A percentile compares a stretch with the other conserved stretches of the same genome.
phyloP scores from a whole-genome alignment of 2,797 vertebrate genomes.

The Sebastes alutus region DNA sequence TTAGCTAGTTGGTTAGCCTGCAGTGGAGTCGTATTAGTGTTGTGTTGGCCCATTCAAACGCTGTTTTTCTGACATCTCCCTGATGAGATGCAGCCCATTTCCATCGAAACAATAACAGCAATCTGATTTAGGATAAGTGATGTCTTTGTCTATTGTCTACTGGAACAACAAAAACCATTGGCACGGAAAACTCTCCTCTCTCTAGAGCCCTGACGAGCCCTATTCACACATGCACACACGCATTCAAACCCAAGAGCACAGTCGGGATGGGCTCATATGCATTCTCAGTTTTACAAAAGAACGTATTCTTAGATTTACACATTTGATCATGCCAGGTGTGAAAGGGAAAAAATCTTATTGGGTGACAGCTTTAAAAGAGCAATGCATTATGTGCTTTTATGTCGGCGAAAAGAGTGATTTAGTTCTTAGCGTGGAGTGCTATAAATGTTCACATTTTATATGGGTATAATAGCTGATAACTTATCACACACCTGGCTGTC shows the following conservation, averaged over 20 bases:
- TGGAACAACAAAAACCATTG: conserved; percentile 67
- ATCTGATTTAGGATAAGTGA: conserved; percentile 73
- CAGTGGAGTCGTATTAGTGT: conserved; percentile 33
- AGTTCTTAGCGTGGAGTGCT: background rate
- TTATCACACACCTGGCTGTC: conserved; percentile 7
- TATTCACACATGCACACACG: conserved; percentile 21
- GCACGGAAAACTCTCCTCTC: conserved; percentile 44
- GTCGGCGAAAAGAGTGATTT: background rate
- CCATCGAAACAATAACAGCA: conserved; percentile 70
- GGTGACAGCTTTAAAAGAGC: background rate
- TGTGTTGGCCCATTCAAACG: conserved; percentile 44
- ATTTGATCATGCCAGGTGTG: background rate
- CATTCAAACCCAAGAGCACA: conserved; percentile 32
- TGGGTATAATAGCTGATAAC: background rate
- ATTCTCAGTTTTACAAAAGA: conserved; percentile 12
- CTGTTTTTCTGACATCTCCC: conserved; percentile 57
- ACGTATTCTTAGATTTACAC: background rate
- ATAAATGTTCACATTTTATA: background rate
- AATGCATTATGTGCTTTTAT: background rate
- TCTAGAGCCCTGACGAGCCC: conserved; percentile 52
- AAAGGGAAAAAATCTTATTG: background rate
- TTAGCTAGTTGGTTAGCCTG: conserved; percentile 57
- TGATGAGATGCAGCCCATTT: conserved; percentile 67
- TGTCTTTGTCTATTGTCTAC: conserved; percentile 78
- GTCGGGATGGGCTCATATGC: conserved; percentile 42